phyloP scores from a whole-genome alignment of 2,113 vertebrate species.

The Platycercus adscitus region DNA sequence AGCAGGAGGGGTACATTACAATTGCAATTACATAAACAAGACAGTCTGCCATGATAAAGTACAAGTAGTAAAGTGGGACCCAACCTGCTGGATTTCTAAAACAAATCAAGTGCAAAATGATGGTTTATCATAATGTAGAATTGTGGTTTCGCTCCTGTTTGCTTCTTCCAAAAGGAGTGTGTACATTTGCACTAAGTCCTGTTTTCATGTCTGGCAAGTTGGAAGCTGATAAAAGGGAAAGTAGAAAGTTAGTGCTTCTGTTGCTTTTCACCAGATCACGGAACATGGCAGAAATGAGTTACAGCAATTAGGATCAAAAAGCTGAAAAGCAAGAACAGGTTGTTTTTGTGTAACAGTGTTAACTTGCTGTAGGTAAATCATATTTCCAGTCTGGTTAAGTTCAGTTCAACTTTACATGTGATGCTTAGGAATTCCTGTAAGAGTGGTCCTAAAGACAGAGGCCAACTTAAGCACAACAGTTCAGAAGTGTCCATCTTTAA shows the following conservation, averaged over 20 bases:
- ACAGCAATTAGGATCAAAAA: neutral
- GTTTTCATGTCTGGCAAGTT: neutral
- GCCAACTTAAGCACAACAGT: neutral
- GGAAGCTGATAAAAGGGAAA: neutral
- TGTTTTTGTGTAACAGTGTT: neutral
- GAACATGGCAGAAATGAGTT: neutral
- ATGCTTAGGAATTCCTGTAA: neutral
- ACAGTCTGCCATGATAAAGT: neutral
- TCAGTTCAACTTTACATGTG: neutral
- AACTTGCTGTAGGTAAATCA: neutral
- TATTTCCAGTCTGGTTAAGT: neutral
- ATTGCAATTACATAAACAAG: neutral
- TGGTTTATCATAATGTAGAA: neutral
- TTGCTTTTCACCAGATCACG: neutral
- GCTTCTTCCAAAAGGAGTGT: neutral
- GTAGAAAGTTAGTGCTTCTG: neutral
- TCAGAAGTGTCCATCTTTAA: neutral
- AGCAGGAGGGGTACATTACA: neutral
- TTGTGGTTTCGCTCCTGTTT: neutral
- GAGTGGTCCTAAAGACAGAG: neutral
- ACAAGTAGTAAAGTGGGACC: neutral
- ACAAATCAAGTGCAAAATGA: neutral
- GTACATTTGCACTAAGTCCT: neutral
- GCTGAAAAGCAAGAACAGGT: neutral
- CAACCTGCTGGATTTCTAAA: neutral